Base-by-base conservation (phyloP, 2,888 invertebrate species). In the Tupiocoris notatus region DNA sequence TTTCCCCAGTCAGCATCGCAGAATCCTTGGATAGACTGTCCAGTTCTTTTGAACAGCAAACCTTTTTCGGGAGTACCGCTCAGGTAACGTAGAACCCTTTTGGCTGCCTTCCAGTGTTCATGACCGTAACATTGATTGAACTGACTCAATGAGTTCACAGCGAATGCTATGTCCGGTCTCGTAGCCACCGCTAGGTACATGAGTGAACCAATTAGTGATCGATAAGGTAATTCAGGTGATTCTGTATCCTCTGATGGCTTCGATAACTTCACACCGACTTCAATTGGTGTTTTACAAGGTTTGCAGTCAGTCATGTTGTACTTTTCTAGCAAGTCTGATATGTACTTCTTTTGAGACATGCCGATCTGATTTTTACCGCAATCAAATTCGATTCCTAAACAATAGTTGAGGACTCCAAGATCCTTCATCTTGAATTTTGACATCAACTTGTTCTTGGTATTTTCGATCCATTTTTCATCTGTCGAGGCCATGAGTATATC, bases 11-110 rank as follows among this genome's bases (percentile, higher is more conserved):
- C 57, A 18, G 59, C 59, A n/a, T 59, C 59, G 17, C 18, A 17
- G 59, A 59, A 59, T 7, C 59, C 59, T 59, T 17, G 17, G 7
- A 59, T 18, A 7, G 17, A 16, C 16, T 59, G 3, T 59, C n/a
- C 59, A 59, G 59, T 59, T 59, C 16, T 59, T 16, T 20, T 59
- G 59, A 59, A 70, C 16, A 22, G 12, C 0, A 70, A n/a, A 9
- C 77, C 79, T 18, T 61, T 16, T 12, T 78, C 64, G 12, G 3
- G 59, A 0, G 79, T 78, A 17, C 78, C 77, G 25, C 76, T 63
- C 24, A 80, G 54, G 25, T 80, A 79, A 9, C 78, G 21, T 6
- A 81, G 54, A 17, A 81, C 66, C 0, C 56, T 12, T 67, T 80
- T 80, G 0, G 78, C 80, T 7, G 76, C 77, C 18, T 78, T 73